Conservation (phyloP, 2,113 vertebrate genomes). For the Picathartes gymnocephalus region DNA sequence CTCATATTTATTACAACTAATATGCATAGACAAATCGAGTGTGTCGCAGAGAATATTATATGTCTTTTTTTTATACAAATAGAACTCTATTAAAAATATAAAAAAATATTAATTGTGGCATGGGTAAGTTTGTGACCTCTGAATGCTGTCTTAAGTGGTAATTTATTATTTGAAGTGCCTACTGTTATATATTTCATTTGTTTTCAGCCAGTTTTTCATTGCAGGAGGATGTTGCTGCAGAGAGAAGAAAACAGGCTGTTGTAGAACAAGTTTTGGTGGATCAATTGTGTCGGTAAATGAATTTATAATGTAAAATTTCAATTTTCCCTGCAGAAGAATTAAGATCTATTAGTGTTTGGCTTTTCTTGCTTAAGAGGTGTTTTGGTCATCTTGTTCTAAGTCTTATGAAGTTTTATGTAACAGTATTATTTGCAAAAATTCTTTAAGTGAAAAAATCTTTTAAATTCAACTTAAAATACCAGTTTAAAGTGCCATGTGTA, state of each 20-base stretch:
- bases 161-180: not conserved
- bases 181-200: not conserved
- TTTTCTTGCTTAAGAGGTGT: not conserved
- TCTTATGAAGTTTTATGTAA: not conserved
- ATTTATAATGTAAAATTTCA: not conserved
- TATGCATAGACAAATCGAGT: not conserved
- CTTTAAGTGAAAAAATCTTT: not conserved
- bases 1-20: not conserved
- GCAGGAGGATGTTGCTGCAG: constrained; percentile 74
- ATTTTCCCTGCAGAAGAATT: not conserved
- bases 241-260: constrained; percentile 76
- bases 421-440: not conserved
- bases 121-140: not conserved
- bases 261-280: constrained; percentile 82
- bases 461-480: not conserved
- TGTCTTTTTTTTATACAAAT: not conserved
- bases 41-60: not conserved
- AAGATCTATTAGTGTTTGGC: not conserved
- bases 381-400: not conserved
- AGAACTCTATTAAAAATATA: not conserved
- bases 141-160: not conserved
- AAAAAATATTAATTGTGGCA: not conserved
- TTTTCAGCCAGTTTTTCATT: constrained; percentile 1
- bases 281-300: constrained; percentile 76
- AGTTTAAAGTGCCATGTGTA: not conserved